Conservation (phyloP, 1,140 invertebrate genomes). For the Anastatus disparis region DNA sequence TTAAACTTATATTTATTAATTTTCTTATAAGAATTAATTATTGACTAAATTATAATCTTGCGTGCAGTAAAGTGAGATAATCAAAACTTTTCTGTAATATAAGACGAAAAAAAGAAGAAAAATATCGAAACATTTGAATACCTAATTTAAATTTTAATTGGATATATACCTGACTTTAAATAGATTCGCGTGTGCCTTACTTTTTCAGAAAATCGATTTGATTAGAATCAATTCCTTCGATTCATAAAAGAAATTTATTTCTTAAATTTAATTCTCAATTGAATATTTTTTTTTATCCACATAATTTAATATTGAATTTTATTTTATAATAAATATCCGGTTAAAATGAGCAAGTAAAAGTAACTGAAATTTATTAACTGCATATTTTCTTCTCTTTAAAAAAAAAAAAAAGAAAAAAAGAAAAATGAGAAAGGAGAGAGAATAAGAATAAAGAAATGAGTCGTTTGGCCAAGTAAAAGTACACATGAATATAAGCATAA, state of each 20-base stretch:
- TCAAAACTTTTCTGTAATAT: neutral
- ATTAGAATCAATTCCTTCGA: neutral
- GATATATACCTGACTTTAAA: neutral
- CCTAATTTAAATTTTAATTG: constrained; percentile 19
- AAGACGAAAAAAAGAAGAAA: neutral
- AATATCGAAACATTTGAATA: neutral
- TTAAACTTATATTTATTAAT: too few relatives aligned
- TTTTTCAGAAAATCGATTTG: constrained; percentile 2
- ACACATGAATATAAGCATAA: constrained; percentile 33
- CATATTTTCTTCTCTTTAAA: constrained; percentile 24
- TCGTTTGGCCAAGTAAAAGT: constrained; percentile 13
- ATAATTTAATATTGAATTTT: constrained; percentile 7
- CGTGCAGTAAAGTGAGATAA: neutral
- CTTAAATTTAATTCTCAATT: neutral
- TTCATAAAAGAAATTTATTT: constrained; percentile 1
- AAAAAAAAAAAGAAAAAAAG: too few relatives aligned
- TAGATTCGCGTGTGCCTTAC: constrained; percentile 4
- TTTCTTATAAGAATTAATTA: neutral
- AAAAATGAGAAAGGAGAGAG: too few relatives aligned
- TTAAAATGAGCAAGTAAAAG: constrained; percentile 8
- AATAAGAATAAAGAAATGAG: neutral
- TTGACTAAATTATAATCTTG: neutral
- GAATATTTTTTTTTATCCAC: neutral
- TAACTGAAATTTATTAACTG: constrained; percentile 2
- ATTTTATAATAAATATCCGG: constrained; percentile 9